These are phyloP conservation scores for Helogale parvula DNA, from an alignment of 2,113 vertebrate species.

Conservation along the genomic window DNA sequence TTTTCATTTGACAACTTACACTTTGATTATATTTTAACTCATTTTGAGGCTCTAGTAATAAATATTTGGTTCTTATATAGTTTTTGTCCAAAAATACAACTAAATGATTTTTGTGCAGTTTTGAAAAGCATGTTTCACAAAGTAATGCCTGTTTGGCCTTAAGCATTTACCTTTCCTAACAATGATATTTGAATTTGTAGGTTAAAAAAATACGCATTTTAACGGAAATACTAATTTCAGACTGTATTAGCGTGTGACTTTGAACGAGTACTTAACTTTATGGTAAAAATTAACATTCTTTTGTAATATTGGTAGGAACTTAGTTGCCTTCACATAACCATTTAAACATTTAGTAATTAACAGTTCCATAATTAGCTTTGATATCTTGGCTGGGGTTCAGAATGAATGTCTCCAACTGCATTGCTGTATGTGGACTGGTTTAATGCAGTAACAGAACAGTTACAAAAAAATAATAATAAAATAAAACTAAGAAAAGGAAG, in stretches of 20 bases:
- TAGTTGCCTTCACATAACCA: constrained; percentile 43
- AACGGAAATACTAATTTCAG: constrained; percentile 12
- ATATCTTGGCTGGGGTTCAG: constrained; percentile 49
- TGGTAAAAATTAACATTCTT: constrained; percentile 47
- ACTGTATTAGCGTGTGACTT: not conserved
- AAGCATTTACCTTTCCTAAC: not conserved
- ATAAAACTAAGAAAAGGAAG: not conserved
- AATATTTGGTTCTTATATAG: constrained; percentile 39
- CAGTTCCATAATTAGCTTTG: constrained; percentile 57
- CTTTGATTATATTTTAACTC: constrained; percentile 54
- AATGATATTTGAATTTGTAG: constrained; percentile 34
- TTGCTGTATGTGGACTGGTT: not conserved
- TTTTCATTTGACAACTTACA: constrained; percentile 57
- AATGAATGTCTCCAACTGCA: constrained; percentile 30
- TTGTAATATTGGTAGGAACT: constrained; percentile 10
- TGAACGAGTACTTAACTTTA: constrained; percentile 49
- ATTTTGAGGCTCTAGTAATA: constrained; percentile 7
- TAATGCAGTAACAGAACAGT: not conserved
- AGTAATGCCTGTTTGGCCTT: constrained; percentile 10
- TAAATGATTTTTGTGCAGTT: not conserved
- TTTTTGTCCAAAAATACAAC: constrained; percentile 50
- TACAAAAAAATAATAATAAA: not conserved
- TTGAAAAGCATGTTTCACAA: not conserved
- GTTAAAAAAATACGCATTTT: constrained; percentile 10
- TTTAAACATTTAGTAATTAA: constrained; percentile 64